phyloP scores from a whole-genome alignment of 2,888 invertebrate genomes.

The Aplocera efformata region DNA sequence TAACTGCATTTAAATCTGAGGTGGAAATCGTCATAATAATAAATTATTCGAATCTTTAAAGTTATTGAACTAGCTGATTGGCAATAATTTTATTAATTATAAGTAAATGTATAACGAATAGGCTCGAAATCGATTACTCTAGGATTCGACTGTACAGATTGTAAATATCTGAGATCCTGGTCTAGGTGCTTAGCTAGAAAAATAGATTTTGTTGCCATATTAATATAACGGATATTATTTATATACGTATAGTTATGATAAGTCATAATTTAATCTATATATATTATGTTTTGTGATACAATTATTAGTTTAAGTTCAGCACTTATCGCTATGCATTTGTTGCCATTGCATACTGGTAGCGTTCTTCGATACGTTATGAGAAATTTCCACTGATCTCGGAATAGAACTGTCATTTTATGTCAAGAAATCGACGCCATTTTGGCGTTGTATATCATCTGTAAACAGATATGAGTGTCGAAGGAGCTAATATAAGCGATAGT shows the following conservation, averaged over 20 bases:
- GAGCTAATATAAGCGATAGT: too few relatives aligned
- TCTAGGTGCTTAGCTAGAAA: constrained; percentile 75
- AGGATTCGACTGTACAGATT: constrained; percentile 65
- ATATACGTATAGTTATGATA: constrained; percentile 67
- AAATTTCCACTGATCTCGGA: too few relatives aligned
- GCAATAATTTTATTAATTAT: constrained; percentile 68
- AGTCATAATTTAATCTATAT: constrained; percentile 67
- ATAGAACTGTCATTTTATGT: too few relatives aligned
- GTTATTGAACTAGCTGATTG: constrained; percentile 67
- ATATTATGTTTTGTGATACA: constrained; percentile 74
- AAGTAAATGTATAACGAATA: constrained; percentile 57
- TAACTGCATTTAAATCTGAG: constrained; percentile 53
- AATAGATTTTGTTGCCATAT: constrained; percentile 79
- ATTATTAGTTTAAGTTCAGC: constrained; percentile 45
- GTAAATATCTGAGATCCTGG: constrained; percentile 71
- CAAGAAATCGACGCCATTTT: too few relatives aligned
- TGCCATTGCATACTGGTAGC: too few relatives aligned
- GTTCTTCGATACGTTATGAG: constrained; percentile 3
- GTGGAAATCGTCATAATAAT: constrained; percentile 47
- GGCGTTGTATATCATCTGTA: too few relatives aligned
- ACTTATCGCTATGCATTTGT: too few relatives aligned
- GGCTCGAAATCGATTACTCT: constrained; percentile 40
- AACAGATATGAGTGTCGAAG: too few relatives aligned
- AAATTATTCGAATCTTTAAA: constrained; percentile 45
- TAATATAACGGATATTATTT: constrained; percentile 74